Evolutionary conservation across 2,888 invertebrate species (phyloP).

Genomic region (Dione vanillae): DNA sequence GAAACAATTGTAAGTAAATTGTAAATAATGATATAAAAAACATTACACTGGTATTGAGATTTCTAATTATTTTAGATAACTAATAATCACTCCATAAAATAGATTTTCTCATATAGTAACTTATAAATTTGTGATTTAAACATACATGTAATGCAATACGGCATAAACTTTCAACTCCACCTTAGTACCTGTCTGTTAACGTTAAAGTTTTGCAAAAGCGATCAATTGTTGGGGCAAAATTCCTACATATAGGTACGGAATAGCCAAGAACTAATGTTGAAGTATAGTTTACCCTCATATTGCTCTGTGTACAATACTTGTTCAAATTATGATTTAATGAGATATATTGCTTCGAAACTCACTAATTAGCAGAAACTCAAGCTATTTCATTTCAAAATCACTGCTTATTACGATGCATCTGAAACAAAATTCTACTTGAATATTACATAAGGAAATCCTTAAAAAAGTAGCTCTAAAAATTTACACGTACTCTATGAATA

Average conservation of each 20-base stretch:
- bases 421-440: neutral
- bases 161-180: neutral
- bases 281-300: neutral
- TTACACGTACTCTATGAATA: no score
- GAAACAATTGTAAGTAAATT: no score
- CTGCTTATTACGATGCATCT: constrained; percentile 8
- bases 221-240: constrained; percentile 9
- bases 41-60: no score
- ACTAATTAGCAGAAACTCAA: constrained; percentile 24
- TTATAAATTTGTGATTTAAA: neutral
- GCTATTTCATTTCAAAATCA: constrained; percentile 7
- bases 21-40: no score
- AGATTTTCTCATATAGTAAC: neutral
- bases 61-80: neutral
- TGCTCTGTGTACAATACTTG: neutral
- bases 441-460: no score
- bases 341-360: constrained; percentile 16
- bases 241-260: neutral
- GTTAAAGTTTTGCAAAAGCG: constrained; percentile 7
- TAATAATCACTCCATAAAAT: neutral
- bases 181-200: neutral
- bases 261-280: constrained; percentile 3
- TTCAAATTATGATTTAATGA: constrained; percentile 16
- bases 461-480: no score
- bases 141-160: neutral